phyloP scores from a whole-genome alignment of 2,888 invertebrate genomes.

The Tineola bisselliella region DNA sequence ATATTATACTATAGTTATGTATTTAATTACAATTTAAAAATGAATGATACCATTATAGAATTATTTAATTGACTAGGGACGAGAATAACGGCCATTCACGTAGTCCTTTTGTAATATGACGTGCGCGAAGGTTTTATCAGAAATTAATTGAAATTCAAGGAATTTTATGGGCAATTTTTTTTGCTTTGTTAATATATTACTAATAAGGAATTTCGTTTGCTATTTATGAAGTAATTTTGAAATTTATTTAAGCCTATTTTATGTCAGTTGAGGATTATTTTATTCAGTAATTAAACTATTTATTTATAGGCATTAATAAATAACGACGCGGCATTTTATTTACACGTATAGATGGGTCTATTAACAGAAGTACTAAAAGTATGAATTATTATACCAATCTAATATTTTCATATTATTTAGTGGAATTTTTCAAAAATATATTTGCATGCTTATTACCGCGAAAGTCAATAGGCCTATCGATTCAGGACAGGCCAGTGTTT shows the following conservation, averaged over 20 bases:
- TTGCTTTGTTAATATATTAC: not conserved
- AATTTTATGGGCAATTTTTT: slow-evolving; percentile 29
- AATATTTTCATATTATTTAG: not conserved
- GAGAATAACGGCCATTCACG: slow-evolving; percentile 29
- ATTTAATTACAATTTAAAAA: too few species aligned
- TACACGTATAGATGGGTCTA: too few species aligned
- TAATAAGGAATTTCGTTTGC: not conserved
- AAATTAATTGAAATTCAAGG: slow-evolving; percentile 54
- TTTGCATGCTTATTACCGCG: not conserved
- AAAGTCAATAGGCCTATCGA: slow-evolving; percentile 2
- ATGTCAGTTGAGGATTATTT: too few species aligned
- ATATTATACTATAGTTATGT: too few species aligned
- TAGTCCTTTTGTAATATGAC: slow-evolving; percentile 53
- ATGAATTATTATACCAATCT: too few species aligned
- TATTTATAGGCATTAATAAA: too few species aligned
- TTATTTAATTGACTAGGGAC: slow-evolving; percentile 40
- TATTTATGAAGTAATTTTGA: not conserved
- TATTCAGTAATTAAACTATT: too few species aligned
- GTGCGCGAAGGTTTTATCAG: slow-evolving; percentile 39
- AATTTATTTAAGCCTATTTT: not conserved
- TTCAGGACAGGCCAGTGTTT: slow-evolving; percentile 32
- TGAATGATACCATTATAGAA: slow-evolving; percentile 28
- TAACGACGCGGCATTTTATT: too few species aligned
- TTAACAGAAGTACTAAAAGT: too few species aligned
- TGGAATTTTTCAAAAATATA: not conserved